Evolutionary conservation across 2,113 vertebrate genomes (phyloP).

Genomic region (Talpa occidentalis): DNA sequence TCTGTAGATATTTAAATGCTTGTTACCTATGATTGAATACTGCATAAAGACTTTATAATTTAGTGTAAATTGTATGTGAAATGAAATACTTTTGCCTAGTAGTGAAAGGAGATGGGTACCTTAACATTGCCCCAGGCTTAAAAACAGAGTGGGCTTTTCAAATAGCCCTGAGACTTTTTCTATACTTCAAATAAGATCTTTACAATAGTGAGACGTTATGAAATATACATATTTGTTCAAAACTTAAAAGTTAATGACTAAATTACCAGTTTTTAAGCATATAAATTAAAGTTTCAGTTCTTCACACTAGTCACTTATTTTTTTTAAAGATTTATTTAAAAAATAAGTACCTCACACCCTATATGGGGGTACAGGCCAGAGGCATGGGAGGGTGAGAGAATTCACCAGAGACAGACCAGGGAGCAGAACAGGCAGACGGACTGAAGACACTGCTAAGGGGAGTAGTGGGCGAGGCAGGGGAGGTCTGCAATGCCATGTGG

Average conservation of each 20-base stretch:
- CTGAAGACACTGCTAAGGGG: too few species aligned
- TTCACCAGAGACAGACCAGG: too few species aligned
- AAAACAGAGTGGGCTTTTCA: slow-evolving; percentile 25
- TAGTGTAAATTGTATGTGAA: slow-evolving; percentile 26
- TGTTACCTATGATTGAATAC: neutral
- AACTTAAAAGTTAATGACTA: neutral
- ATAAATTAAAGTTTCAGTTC: neutral
- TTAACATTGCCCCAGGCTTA: slow-evolving; percentile 12
- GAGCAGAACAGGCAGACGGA: too few species aligned
- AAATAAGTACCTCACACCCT: too few species aligned
- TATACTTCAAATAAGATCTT: neutral
- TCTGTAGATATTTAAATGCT: slow-evolving; percentile 19
- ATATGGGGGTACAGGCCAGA: too few species aligned
- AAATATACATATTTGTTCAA: slow-evolving; percentile 11
- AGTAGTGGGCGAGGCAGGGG: too few species aligned
- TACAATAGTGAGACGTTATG: neutral
- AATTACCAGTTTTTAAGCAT: neutral
- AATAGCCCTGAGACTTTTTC: slow-evolving; percentile 13
- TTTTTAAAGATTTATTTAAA: too few species aligned
- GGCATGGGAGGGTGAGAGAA: too few species aligned
- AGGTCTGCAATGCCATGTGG: too few species aligned
- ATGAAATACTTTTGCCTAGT: neutral
- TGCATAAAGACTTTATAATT: slow-evolving; percentile 23
- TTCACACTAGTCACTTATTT: neutral
- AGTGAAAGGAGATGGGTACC: neutral